Conservation (phyloP, 1,140 invertebrate genomes). For the Neodiprion pinetum region DNA sequence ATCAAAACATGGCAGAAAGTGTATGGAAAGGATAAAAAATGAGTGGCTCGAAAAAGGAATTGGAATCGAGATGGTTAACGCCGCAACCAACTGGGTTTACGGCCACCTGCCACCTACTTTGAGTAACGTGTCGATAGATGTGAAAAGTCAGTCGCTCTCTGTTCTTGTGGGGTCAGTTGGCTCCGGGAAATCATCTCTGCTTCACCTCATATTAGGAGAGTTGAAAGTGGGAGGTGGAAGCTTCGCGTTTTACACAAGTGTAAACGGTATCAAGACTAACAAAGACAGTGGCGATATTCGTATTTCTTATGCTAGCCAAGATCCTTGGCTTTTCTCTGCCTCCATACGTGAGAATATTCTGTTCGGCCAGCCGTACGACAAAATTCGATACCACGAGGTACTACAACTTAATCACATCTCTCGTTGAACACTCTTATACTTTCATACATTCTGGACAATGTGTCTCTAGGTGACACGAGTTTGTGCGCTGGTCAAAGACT, state of each 20-base stretch:
- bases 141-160: constrained; percentile 72
- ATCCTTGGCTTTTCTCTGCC: constrained; percentile 78
- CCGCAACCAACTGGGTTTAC: constrained; percentile 54
- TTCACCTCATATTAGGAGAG: constrained; percentile 77
- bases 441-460: constrained; percentile 36
- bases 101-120: constrained; percentile 58
- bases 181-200: constrained; percentile 78
- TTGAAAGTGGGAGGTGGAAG: constrained; percentile 69
- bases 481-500: constrained; percentile 76
- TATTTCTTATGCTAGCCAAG: constrained; percentile 78
- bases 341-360: constrained; percentile 81
- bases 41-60: neutral
- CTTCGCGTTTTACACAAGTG: constrained; percentile 44
- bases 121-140: constrained; percentile 68
- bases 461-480: constrained; percentile 66
- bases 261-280: constrained; percentile 3
- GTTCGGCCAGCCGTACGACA: constrained; percentile 76
- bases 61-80: constrained; percentile 36
- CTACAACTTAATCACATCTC: constrained; percentile 24
- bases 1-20: neutral
- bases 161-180: constrained; percentile 82
- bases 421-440: constrained; percentile 27
- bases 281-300: constrained; percentile 61
- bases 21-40: neutral
- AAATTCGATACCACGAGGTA: constrained; percentile 73